Evolutionary conservation across 2,888 invertebrate species (phyloP), one percentile per base, ranked within the genome.

Genomic region (Byasa hedistus): DNA sequence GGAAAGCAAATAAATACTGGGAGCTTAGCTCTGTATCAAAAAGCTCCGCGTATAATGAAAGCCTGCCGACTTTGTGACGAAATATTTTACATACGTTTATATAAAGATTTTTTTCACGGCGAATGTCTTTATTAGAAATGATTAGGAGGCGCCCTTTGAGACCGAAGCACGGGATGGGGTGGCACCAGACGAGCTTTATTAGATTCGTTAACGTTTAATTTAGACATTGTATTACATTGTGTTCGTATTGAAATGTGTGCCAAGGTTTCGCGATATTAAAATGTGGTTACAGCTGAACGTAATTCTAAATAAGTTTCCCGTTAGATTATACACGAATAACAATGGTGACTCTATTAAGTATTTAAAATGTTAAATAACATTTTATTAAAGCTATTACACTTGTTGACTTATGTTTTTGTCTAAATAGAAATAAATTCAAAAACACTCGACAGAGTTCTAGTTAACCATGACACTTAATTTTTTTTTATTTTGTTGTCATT

Each of bases 1-100:
- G 69, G 67, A 72, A 72, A 69, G 65, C 70, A 72, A 75, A 71
- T 69, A 72, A 67, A 67, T 67, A 64, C 67, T 64, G 39, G 52
- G 8, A 39, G 67, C 64, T 67, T 63, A 64, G 56, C 64, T 57
- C 48, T 24, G 44, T 59, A 63, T 60, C 67, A 67, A 67, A 66
- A 67, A 67, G 64, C 60, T 60, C 60, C 59, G 15, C 21, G 58
- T 62, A 57, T 60, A 67, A 67, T 67, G 67, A 67, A 67, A 67
- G 56, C 57, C 64, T 56, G 66, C 59, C 55, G 63, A 63, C 66
- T 63, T 63, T 52, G 63, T 23, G 66, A 59, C 55, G 54, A 32
- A 48, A 55, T 27, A 56, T 66, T 56, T 65, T 51, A 36, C 22
- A 21, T 39, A 61, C 58, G 57, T 66, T 48, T 44, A 54, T 23